Evolutionary conservation across 2,888 invertebrate species (phyloP).

Genomic region (Diabrotica balteata): DNA sequence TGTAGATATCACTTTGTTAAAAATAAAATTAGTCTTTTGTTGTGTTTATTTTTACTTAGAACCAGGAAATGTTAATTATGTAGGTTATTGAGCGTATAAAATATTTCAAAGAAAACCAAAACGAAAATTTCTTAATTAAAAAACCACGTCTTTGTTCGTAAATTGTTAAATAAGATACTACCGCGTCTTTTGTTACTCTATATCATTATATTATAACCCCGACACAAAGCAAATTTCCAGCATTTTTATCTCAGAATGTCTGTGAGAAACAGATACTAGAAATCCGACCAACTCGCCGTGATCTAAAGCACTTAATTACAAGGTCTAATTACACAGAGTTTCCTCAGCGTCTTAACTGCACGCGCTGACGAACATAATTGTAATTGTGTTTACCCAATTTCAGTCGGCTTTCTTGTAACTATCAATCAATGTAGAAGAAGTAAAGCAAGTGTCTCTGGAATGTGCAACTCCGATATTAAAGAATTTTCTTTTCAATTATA

Average conservation of each 20-base stretch:
- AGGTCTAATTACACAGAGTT: conserved; percentile 11
- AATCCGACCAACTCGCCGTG: neutral
- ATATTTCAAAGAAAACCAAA: too few relatives aligned
- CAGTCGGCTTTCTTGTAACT: conserved; percentile 10
- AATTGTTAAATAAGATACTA: too few relatives aligned
- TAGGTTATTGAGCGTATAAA: too few relatives aligned
- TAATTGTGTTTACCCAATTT: conserved; percentile 14
- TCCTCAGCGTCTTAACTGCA: conserved; percentile 9
- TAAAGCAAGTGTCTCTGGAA: neutral
- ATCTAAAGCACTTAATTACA: conserved; percentile 11
- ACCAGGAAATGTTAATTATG: too few relatives aligned
- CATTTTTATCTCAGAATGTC: neutral
- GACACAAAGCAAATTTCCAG: conserved; percentile 1
- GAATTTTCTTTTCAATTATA: too few relatives aligned
- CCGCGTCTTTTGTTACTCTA: too few relatives aligned
- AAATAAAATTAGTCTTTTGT: neutral
- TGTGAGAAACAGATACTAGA: conserved; percentile 14
- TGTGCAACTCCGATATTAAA: too few relatives aligned
- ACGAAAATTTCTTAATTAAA: too few relatives aligned
- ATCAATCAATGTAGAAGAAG: conserved; percentile 5
- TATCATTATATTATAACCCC: too few relatives aligned
- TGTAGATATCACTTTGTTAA: neutral
- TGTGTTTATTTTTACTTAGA: neutral
- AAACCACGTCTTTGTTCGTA: too few relatives aligned
- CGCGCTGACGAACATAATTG: conserved; percentile 4